Percentiles rank a stretch among this genome's conserved stretches.
phyloP scores from a whole-genome alignment of 1,140 invertebrate genomes.

The Reticulitermes speratus region DNA sequence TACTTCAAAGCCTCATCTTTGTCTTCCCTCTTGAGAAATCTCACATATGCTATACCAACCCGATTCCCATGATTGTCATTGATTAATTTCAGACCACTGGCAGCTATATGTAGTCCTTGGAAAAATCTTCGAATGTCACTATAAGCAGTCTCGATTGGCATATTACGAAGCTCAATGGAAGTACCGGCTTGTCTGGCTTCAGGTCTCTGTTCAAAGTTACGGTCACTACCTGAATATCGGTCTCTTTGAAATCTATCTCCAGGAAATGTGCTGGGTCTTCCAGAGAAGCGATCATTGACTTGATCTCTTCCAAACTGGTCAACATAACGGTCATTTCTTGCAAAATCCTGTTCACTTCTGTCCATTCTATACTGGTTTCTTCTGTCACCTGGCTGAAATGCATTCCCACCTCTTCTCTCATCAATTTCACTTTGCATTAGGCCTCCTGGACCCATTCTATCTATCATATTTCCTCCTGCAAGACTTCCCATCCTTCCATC shows the following conservation, averaged over 20 bases:
- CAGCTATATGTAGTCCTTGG: constrained; percentile 70
- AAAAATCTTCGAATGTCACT: constrained; percentile 80
- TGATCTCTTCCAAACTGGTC: neutral
- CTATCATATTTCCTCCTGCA: neutral
- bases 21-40: constrained; percentile 66
- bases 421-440: constrained; percentile 23
- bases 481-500: neutral
- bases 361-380: constrained; percentile 19
- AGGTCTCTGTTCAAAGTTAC: neutral
- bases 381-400: neutral
- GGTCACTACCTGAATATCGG: neutral
- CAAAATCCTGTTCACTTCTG: neutral
- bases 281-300: neutral
- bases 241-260: neutral
- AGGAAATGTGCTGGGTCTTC: neutral
- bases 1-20: constrained; percentile 67
- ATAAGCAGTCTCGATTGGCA: constrained; percentile 66
- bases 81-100: constrained; percentile 81
- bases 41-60: constrained; percentile 76
- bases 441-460: neutral
- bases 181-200: constrained; percentile 42
- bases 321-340: neutral
- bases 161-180: constrained; percentile 70
- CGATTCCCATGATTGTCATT: constrained; percentile 75
- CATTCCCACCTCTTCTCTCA: constrained; percentile 5